Conservation (phyloP, 1,140 invertebrate species). For the Zeugodacus cucurbitae region DNA sequence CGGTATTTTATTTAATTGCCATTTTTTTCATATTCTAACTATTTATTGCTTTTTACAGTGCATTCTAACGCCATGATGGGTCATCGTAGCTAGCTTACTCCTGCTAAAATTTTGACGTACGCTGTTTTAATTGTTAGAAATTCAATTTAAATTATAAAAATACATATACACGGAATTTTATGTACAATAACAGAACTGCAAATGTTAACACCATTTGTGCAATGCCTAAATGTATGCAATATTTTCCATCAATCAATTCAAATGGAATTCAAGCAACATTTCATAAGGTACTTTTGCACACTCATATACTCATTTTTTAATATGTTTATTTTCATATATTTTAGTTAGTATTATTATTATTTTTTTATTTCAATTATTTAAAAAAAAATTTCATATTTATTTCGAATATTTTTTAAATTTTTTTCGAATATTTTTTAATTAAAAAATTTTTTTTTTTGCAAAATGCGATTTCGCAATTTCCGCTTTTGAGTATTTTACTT, state of each 20-base stretch:
- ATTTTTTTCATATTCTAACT: not conserved
- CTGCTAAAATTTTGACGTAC: not conserved
- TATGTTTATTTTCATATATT: not conserved
- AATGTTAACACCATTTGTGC: not conserved
- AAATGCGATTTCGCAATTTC: not conserved
- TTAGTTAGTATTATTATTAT: not conserved
- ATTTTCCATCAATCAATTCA: not conserved
- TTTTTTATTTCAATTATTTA: not conserved
- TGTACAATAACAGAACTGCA: not conserved
- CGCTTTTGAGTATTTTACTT: not conserved
- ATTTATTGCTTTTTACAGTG: not conserved
- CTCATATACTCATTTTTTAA: not conserved
- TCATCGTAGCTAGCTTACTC: not conserved
- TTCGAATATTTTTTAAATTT: not conserved
- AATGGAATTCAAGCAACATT: not conserved
- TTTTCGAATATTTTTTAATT: not conserved
- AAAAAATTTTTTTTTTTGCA: not conserved
- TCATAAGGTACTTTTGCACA: not conserved
- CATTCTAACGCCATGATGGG: not conserved
- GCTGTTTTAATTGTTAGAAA: not conserved
- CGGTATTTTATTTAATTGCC: not conserved
- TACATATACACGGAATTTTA: not conserved
- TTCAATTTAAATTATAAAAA: not conserved
- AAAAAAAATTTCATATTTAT: not conserved
- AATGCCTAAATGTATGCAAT: constrained; percentile 16